Base-by-base conservation (phyloP, 2,113 vertebrate species). In the Kryptolebias marmoratus region DNA sequence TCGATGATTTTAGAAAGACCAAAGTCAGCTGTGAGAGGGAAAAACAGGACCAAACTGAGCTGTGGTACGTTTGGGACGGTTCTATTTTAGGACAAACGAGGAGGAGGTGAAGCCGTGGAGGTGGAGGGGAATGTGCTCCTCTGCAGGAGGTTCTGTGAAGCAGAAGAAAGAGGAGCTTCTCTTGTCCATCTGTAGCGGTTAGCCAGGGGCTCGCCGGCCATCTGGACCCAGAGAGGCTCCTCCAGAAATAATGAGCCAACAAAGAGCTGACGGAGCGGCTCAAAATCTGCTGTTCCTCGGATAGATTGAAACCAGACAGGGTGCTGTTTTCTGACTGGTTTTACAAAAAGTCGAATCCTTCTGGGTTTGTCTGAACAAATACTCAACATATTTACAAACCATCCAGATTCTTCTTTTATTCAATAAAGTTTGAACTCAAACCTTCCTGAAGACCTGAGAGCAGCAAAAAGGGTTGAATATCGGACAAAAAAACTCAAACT, bases 1-100 rank as follows among this genome's bases (percentile, higher is more conserved):
- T 96, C 95, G 55, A 96, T 89, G 72, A 97, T 96, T 84, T 97
- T 97, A 71, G 96, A 96, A 8, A 97, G 92, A 39, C 96, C 96
- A 0, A 97, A 97, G 91, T 97, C 96, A 0, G 96, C 96, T 96
- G 90, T 0, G 32, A 71, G 36, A 76, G 45, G 62, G 11, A 16
- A 57, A 11, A 68, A 68, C 2, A 13, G 11, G 7, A 57, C 18
- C 27, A 5, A 32, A 48, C 6, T 3, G 1, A 47, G 63, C 42
- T 22, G 14, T 11, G 11, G 3, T 36, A 64, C 15, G 10, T n/a
- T 39, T 11, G 30, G 18, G 1, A n/a, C 45, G n/a, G 45, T 47
- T 71, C 62, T 71, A 45, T 68, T 71, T 74, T 13, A 31, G 55
- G 61, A 9, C n/a, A 2, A 52, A 0, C 0, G 54, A 22, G 69